phyloP scores from a whole-genome alignment of 2,113 vertebrate species.

The Xiphophorus maculatus region DNA sequence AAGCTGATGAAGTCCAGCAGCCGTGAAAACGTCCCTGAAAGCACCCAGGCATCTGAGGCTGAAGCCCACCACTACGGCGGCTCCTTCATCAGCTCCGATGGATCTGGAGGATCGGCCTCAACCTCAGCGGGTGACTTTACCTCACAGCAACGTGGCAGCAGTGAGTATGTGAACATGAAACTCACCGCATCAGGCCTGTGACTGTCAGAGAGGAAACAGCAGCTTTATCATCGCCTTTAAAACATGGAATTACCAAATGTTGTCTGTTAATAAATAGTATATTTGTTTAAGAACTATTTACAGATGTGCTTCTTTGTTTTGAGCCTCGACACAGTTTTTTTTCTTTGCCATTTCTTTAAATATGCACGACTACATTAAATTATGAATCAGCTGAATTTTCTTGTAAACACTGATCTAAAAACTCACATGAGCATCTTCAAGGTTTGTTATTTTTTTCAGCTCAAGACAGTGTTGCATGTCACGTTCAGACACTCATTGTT shows the following conservation, averaged over 20 bases:
- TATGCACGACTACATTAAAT: no score
- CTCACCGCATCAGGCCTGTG: slow-evolving; percentile 16
- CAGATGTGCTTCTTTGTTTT: background rate
- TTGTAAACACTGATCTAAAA: background rate
- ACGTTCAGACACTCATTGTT: slow-evolving; percentile 27
- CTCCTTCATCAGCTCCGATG: slow-evolving; percentile 66
- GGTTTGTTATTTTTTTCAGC: background rate
- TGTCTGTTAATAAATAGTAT: slow-evolving; percentile 1
- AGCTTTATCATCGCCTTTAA: background rate
- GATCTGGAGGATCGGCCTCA: slow-evolving; percentile 64
- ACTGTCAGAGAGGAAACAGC: background rate
- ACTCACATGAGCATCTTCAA: background rate
- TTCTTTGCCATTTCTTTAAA: background rate
- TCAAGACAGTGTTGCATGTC: slow-evolving; percentile 2
- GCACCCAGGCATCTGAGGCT: slow-evolving; percentile 83
- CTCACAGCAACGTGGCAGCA: slow-evolving; percentile 56
- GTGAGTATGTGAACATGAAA: slow-evolving; percentile 62
- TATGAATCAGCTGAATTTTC: no score
- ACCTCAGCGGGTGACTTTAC: slow-evolving; percentile 39
- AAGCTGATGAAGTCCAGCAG: slow-evolving; percentile 96
- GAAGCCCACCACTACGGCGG: slow-evolving; percentile 77
- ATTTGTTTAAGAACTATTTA: background rate
- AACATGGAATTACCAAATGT: background rate
- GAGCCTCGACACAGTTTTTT: no score
- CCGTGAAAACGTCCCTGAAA: slow-evolving; percentile 81